phyloP scores from a whole-genome alignment of 2,888 invertebrate genomes.

The Patella ulyssiponensis region DNA sequence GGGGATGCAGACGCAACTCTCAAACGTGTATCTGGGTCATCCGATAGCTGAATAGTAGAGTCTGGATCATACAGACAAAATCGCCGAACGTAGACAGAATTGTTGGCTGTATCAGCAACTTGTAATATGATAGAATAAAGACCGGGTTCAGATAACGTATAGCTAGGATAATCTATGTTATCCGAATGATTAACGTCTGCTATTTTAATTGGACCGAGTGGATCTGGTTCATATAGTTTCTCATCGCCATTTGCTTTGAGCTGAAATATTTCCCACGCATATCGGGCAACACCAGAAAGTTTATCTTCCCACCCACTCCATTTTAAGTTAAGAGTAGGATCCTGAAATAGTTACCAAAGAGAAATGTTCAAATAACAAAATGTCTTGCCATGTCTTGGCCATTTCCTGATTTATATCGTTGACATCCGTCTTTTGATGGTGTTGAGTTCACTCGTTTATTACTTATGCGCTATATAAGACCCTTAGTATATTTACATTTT shows the following conservation, averaged over 20 bases:
- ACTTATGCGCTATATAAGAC: too few relatives aligned
- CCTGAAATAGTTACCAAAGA: too few relatives aligned
- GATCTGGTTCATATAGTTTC: slow-evolving; percentile 25
- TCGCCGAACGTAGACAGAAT: slow-evolving; percentile 46
- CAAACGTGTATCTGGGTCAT: slow-evolving; percentile 22
- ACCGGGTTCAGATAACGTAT: slow-evolving; percentile 39
- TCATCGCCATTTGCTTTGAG: slow-evolving; percentile 30
- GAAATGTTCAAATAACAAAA: too few relatives aligned
- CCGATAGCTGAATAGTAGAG: slow-evolving; percentile 35
- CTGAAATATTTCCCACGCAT: slow-evolving; percentile 40
- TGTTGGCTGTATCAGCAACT: slow-evolving; percentile 48
- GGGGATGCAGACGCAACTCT: slow-evolving; percentile 35
- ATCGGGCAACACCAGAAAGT: slow-evolving; percentile 36
- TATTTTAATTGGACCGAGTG: slow-evolving; percentile 22
- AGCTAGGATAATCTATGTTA: slow-evolving; percentile 5
- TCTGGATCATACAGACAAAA: slow-evolving; percentile 43
- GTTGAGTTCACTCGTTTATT: too few relatives aligned
- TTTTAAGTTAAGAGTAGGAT: not conserved
- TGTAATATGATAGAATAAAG: slow-evolving; percentile 48
- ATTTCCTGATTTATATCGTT: too few relatives aligned
- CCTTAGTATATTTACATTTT: too few relatives aligned
- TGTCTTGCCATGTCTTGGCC: too few relatives aligned
- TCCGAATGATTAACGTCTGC: slow-evolving; percentile 25
- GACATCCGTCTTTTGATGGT: too few relatives aligned
- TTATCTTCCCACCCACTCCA: slow-evolving; percentile 45